Base-by-base conservation (phyloP, 2,888 invertebrate genomes). In the Campoplex nolae region DNA sequence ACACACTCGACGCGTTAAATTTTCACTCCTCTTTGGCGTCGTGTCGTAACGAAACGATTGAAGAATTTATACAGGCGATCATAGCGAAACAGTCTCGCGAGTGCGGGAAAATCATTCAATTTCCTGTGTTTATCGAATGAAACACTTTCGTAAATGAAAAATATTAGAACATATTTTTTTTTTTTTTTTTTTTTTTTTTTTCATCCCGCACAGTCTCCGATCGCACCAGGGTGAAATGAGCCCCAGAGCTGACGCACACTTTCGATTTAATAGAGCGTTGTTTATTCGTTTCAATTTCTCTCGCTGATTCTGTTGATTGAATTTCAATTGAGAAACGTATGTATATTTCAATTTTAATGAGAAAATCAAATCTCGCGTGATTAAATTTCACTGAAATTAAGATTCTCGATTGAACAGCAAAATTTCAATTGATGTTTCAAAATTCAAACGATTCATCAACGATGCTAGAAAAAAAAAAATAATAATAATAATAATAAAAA, bases 1-100 rank as follows among this genome's bases (percentile, higher is more conserved):
- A 68, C 38, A 42, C 0, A 23, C 23, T 23, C 23, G 23, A 23
- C 23, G 23, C n/a, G n/a, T n/a, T 11, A 68, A 8, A 9, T 42
- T 42, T 68, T 68, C 9, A 42, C 68, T 23, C n/a, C 42, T 11
- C 42, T 42, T 68, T 68, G 11, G 23, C 28, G 6, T 38, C 38
- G 38, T 23, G 23, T 23, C 68, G 68, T 68, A 68, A 38, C 35
- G 9, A 48, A 83, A n/a, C 79, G 67, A 74, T 28, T 28, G 38
- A 38, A 6, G 3, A 4, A 38, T 38, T 38, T 38, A 38, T 38
- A 23, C 23, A 38, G 38, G 38, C 38, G 38, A 38, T 38, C 38
- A 6, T 6, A 38, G 38, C 4, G 6, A 38, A 38, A 38, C 38
- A 38, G 6, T 38, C 38, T 23, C 23, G 23, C 23, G 23, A 23